Conservation (phyloP, 2,888 invertebrate genomes). For the Dasypogon diadema region DNA sequence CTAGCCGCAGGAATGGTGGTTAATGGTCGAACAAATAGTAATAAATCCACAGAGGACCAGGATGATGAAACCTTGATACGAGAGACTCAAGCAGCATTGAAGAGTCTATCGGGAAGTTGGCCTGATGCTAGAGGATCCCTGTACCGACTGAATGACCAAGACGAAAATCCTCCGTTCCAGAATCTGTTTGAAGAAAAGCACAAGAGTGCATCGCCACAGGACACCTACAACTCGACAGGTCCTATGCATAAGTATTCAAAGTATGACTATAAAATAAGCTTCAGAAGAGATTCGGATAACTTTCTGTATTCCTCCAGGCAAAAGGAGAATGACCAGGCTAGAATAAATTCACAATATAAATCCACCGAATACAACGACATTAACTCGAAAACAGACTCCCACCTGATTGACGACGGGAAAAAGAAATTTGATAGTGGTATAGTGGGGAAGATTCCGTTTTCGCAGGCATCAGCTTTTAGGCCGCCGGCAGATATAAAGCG, state of each 20-base stretch:
- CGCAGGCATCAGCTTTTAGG: slow-evolving; percentile 83
- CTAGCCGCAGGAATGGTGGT: slow-evolving; percentile 56
- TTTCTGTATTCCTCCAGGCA: slow-evolving; percentile 70
- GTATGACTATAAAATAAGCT: slow-evolving; percentile 61
- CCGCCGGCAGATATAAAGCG: slow-evolving; percentile 79
- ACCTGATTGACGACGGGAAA: slow-evolving; percentile 54
- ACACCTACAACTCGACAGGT: slow-evolving; percentile 50
- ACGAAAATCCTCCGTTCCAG: slow-evolving; percentile 85
- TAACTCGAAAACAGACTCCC: slow-evolving; percentile 56
- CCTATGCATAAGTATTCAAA: slow-evolving; percentile 60
- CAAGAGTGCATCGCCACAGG: slow-evolving; percentile 70
- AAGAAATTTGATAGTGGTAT: slow-evolving; percentile 56
- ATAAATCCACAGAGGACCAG: slow-evolving; percentile 68
- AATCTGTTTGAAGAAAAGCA: slow-evolving; percentile 88
- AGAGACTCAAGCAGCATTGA: slow-evolving; percentile 89
- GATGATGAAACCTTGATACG: slow-evolving; percentile 87
- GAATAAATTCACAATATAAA: slow-evolving; percentile 63
- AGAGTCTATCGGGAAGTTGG: slow-evolving; percentile 89
- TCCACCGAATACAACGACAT: slow-evolving; percentile 51
- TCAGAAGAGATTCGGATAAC: slow-evolving; percentile 73
- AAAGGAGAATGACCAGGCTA: slow-evolving; percentile 68
- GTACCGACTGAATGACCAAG: slow-evolving; percentile 77
- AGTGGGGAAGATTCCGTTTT: slow-evolving; percentile 73
- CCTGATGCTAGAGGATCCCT: slow-evolving; percentile 76
- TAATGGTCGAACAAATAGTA: slow-evolving; percentile 54